These are phyloP conservation scores for Atta colombica DNA, from an alignment of 1,140 invertebrate genomes.

Conservation along the genomic window DNA sequence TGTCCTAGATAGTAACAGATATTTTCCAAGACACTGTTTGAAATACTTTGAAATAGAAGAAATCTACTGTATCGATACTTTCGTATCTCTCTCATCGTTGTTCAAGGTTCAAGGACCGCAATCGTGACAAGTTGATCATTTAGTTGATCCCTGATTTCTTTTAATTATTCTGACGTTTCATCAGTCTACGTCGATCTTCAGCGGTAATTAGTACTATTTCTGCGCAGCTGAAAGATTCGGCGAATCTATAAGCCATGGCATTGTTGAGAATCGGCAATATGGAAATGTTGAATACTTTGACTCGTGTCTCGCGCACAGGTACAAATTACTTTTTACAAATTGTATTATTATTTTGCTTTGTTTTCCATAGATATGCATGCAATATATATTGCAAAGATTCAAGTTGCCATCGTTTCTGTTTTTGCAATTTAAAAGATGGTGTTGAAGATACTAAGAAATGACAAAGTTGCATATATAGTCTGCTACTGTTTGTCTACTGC, in stretches of 20 bases:
- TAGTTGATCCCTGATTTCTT: neutral
- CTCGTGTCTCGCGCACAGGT: conserved; percentile 58
- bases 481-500: neutral
- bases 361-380: neutral
- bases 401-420: neutral
- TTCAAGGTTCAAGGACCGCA: neutral
- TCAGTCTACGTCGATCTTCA: neutral
- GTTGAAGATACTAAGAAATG: neutral
- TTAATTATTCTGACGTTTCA: neutral
- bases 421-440: neutral
- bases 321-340: conserved; percentile 10
- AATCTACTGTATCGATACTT: neutral
- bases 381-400: neutral
- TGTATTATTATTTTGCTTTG: neutral
- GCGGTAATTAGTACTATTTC: neutral
- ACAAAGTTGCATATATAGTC: neutral
- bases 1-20: no score
- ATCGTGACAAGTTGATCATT: neutral
- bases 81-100: neutral
- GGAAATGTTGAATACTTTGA: conserved; percentile 36
- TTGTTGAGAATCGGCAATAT: conserved; percentile 57
- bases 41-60: neutral
- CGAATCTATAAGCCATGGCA: conserved; percentile 42
- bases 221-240: neutral
- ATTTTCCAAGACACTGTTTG: no score